Conservation (phyloP, 2,113 vertebrate genomes). For the Vulpes vulpes region DNA sequence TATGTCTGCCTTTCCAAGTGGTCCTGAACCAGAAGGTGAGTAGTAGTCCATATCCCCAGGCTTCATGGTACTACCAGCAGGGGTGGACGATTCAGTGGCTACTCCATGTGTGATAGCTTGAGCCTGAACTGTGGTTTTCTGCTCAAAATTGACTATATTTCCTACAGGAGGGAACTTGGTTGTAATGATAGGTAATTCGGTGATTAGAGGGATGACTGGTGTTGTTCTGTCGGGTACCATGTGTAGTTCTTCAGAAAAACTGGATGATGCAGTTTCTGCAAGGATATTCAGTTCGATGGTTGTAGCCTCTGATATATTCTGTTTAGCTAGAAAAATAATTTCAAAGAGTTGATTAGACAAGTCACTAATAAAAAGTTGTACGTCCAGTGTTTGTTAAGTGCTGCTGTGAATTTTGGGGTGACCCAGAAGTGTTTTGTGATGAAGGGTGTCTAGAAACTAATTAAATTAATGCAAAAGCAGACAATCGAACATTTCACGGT, state of each 20-base stretch:
- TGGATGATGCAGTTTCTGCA: constrained; percentile 82
- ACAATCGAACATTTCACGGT: not conserved
- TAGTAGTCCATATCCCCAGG: constrained; percentile 78
- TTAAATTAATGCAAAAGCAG: constrained; percentile 30
- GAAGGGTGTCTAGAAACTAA: not conserved
- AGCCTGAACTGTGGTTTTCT: constrained; percentile 81
- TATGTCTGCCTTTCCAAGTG: constrained; percentile 81
- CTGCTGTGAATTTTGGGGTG: constrained; percentile 12
- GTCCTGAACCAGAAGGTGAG: constrained; percentile 77
- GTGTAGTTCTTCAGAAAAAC: constrained; percentile 78
- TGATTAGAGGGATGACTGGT: constrained; percentile 58
- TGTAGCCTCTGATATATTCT: constrained; percentile 86
- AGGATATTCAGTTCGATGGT: constrained; percentile 85
- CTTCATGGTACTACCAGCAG: constrained; percentile 72
- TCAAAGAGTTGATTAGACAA: constrained; percentile 83
- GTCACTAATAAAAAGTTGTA: constrained; percentile 63
- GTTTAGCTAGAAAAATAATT: constrained; percentile 87
- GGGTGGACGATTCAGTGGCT: constrained; percentile 72
- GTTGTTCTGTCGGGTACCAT: constrained; percentile 70
- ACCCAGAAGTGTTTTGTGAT: constrained; percentile 19
- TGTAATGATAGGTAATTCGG: constrained; percentile 77
- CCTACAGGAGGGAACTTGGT: constrained; percentile 73
- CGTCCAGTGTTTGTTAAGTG: constrained; percentile 70
- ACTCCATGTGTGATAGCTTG: constrained; percentile 81
- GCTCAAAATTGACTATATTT: constrained; percentile 76